Base-by-base conservation (phyloP, 2,797 vertebrate genomes). In the Gymnocypris eckloni region DNA sequence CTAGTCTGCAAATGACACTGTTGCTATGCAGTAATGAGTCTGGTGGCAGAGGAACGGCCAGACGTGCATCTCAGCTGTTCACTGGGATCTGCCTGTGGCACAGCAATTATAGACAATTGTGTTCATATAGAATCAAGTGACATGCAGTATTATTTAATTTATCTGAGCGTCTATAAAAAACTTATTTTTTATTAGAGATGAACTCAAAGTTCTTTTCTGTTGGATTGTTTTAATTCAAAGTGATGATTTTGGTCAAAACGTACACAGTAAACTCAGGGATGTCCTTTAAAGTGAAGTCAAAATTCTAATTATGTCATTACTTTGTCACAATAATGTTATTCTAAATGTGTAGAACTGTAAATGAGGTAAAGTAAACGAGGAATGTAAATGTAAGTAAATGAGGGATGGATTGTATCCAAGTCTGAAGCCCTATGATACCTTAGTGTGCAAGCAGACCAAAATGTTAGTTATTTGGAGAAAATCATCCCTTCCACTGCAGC, bases 51-150 rank as follows among this genome's bases (percentile, higher is more conserved):
- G 28, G 45, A 82, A 64, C 61, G 20, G 48, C 39, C 13, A 59
- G 66, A 76, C 76, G 13, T 84, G 70, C 64, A 25, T 70, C 79
- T 82, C 72, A 81, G 86, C 82, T 84, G 83, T 71, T 87, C 84
- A 45, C 61, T 61, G 28, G 59, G 7, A 85, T 84, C 61, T 81
- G 70, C 39, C 59, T 71, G 75, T 56, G 69, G 50, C 67, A 59
- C 69, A 69, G 50, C 20, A 69, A 56, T 80, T 71, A 77, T 77
- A 80, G 67, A 76, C 76, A 61, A 54, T 69, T 52, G 6, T 64
- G 22, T 59, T 41, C 54, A n/a, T 56, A 56, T 28, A 75, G 45
- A 61, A 22, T 85, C 39, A 71, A 37, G 73, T 41, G 37, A 25
- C 4, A 54, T 69, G 48, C 20, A 54, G 22, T 39, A 45, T 56